These are phyloP conservation scores for Bos javanicus DNA, from an alignment of 2,113 vertebrate species.

Conservation along the genomic window DNA sequence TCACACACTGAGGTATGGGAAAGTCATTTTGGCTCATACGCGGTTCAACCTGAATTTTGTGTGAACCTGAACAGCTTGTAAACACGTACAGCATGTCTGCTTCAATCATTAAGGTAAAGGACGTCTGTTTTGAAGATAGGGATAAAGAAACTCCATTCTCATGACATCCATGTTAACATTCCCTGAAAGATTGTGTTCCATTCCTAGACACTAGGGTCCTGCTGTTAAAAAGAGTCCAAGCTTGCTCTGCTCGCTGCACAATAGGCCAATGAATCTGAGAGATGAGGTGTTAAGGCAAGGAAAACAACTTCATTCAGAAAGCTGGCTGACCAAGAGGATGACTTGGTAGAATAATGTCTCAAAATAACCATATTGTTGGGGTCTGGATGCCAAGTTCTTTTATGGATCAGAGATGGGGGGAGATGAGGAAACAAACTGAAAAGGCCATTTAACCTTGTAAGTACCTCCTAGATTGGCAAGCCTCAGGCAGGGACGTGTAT, in stretches of 20 bases:
- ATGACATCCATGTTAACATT: not conserved
- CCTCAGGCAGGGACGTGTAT: not conserved
- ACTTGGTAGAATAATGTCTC: not conserved
- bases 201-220: not conserved
- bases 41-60: not conserved
- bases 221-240: not conserved
- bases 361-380: not conserved
- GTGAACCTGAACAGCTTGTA: not conserved
- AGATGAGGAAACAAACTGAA: too few relatives aligned
- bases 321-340: not conserved
- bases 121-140: not conserved
- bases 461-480: not conserved
- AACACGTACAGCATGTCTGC: not conserved
- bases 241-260: not conserved
- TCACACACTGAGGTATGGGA: not conserved
- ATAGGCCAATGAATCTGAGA: not conserved
- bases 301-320: not conserved
- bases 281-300: not conserved
- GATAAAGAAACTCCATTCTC: not conserved
- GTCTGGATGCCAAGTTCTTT: too few relatives aligned
- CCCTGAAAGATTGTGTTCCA: not conserved
- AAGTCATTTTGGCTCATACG: not conserved
- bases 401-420: too few relatives aligned
- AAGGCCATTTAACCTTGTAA: not conserved
- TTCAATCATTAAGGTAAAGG: not conserved